A percentile compares a stretch with the other conserved stretches of the same genome.
Conservation (phyloP, 2,113 vertebrate species). For the Aegotheles bennettii region DNA sequence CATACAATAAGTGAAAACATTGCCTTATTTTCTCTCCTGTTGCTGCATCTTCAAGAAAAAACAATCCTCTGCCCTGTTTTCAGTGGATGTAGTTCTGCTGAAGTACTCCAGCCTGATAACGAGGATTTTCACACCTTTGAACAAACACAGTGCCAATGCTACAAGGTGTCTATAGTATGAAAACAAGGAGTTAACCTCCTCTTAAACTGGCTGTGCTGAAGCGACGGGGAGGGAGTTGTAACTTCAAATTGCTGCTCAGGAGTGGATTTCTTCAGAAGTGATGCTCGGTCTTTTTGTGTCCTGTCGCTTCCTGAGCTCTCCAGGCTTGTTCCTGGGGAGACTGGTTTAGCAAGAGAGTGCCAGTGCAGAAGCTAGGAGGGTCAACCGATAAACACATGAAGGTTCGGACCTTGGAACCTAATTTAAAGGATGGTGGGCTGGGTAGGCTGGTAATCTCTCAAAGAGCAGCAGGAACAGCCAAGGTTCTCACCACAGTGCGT, state of each 20-base stretch:
- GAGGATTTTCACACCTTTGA: not conserved
- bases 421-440: not conserved
- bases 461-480: not conserved
- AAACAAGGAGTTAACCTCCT: not conserved
- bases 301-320: not conserved
- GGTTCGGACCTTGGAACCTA: not conserved
- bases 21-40: not conserved
- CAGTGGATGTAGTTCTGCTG: not conserved
- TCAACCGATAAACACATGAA: not conserved
- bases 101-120: not conserved
- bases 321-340: not conserved
- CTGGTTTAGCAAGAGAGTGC: not conserved
- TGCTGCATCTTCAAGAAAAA: not conserved
- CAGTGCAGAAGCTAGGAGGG: not conserved
- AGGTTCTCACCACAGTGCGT: not conserved
- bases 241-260: not conserved
- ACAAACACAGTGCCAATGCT: not conserved
- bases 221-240: not conserved
- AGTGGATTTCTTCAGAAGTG: not conserved
- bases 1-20: not conserved
- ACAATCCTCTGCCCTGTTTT: not conserved
- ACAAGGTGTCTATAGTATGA: not conserved
- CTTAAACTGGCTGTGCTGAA: not conserved
- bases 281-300: not conserved
- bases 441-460: not conserved